phyloP scores from a whole-genome alignment of 1,140 invertebrate species.

The Zelostemma sp. region DNA sequence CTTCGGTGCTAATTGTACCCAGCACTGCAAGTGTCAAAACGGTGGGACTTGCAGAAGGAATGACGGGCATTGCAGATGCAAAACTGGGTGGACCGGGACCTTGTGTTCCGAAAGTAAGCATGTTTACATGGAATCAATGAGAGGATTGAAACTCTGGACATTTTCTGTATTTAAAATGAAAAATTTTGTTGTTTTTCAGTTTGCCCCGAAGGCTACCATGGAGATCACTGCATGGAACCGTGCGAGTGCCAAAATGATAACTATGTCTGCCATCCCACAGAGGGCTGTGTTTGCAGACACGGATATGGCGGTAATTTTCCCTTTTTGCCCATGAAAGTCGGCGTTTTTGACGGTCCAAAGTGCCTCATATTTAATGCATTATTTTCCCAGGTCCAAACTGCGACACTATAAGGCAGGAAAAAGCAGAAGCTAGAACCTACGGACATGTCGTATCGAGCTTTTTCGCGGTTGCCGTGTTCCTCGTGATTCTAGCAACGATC shows the following conservation, averaged over 20 bases:
- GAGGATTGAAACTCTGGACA: too few species aligned
- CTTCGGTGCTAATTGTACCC: slow-evolving; percentile 88
- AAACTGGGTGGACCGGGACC: slow-evolving; percentile 83
- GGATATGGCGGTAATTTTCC: slow-evolving; percentile 77
- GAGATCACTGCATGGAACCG: slow-evolving; percentile 86
- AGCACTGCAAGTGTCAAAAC: slow-evolving; percentile 87
- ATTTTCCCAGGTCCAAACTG: slow-evolving; percentile 69
- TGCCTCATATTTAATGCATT: too few species aligned
- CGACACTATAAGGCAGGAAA: slow-evolving; percentile 64
- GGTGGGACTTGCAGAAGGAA: slow-evolving; percentile 82
- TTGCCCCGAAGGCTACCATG: slow-evolving; percentile 91
- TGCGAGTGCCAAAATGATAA: slow-evolving; percentile 81
- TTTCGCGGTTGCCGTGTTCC: slow-evolving; percentile 77
- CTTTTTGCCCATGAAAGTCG: not conserved
- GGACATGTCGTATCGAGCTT: slow-evolving; percentile 77
- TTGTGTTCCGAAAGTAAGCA: slow-evolving; percentile 81
- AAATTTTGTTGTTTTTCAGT: slow-evolving; percentile 69
- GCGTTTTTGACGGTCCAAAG: too few species aligned
- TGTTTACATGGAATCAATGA: not conserved
- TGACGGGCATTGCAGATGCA: slow-evolving; percentile 86
- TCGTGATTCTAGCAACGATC: slow-evolving; percentile 69
- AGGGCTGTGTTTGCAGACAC: slow-evolving; percentile 85
- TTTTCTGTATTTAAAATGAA: too few species aligned
- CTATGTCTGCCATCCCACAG: slow-evolving; percentile 84
- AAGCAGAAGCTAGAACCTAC: slow-evolving; percentile 49